Evolutionary conservation across 2,888 invertebrate genomes (phyloP), one percentile per base, ranked within the genome.

Genomic region (Epiblema foenella): DNA sequence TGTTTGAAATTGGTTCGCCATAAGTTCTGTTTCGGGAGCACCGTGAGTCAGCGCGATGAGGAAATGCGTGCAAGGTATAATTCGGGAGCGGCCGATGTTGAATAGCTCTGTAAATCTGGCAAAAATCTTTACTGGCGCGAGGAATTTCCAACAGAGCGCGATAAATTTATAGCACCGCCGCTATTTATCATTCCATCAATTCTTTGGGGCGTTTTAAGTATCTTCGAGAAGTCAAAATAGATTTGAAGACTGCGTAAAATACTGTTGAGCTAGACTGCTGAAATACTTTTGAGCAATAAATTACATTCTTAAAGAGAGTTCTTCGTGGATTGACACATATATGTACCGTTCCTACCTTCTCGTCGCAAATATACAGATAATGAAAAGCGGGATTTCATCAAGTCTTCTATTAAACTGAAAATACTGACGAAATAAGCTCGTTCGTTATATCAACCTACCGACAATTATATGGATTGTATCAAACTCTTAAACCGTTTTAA

Each of bases 11-110:
- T 83, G 84, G 89, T 85, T 84, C 81, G 90, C 79, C 88, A 90
- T 90, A 91, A 91, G 89, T 90, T 92, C 91, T 91, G 91, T 92
- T 93, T 91, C 86, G 86, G 91, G 91, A 87, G 83, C 89, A 80
- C 81, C 79, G 84, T 92, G 93, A 92, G 86, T 92, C 93, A 92
- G 85, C 46, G 46, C 86, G 88, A 90, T 89, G 91, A 92, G 92
- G 93, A 92, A 92, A 92, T 91, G 91, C 90, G 89, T 89, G 90
- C 90, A 88, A 85, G 90, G 89, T 91, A 91, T 91, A 90, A 90
- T 91, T 91, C 90, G 84, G 83, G 89, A 86, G 82, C 86, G 83
- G 83, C 90, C 87, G 46, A 46, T 89, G 90, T 91, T 89, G 86
- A 85, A 87, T 86, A 86, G 83, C 86, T 88, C 88, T 88, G 89